Evolutionary conservation across 1,140 invertebrate species (phyloP), one percentile per base, ranked within the genome.

Genomic region (Nasonia longicornis): DNA sequence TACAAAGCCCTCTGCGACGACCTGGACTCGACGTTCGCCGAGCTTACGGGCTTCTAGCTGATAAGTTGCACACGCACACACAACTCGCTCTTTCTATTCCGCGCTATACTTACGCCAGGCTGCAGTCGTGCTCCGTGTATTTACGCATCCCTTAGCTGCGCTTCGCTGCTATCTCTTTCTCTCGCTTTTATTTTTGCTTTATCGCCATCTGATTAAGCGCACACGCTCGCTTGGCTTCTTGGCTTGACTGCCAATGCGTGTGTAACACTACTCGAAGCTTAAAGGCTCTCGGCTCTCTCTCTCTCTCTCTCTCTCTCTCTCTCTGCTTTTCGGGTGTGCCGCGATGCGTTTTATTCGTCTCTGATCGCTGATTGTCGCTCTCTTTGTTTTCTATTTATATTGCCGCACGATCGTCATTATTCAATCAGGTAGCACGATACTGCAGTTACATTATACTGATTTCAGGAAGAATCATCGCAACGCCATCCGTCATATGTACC

Each of bases 1-100:
- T 94, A 94, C 90, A 94, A 93, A 88, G 90, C 92, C 81, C 91
- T 96, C 29, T 93, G 94, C 86, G 93, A 95, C 83, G 95, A 96
- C 87, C 93, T 96, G 91, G 95, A 96, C 86, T 91, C 92, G 79
- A 95, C 95, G 73, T 93, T 95, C 82, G 90, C 91, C 78, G 91
- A 92, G 79, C 90, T 91, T 87, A 91, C 91, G 52, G 91, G 91
- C 88, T 92, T 91, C 82, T 92, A 91, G 87, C 70, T 22, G 63
- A 64, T 45, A 72, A 77, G 66, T 77, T 22, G 12, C 69, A 75
- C 31, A 35, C 31, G 2, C 31, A 35, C 31, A 35, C 16, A 20
- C 79, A 52, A 64, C 58, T 71, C 69, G 4, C 69, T 80, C 66
- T 76, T 48, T 77, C 6, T 71, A 77, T 81, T 75, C 66, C 79